Base-by-base conservation (phyloP, 2,797 vertebrate genomes). In the Eleutherodactylus coqui region DNA sequence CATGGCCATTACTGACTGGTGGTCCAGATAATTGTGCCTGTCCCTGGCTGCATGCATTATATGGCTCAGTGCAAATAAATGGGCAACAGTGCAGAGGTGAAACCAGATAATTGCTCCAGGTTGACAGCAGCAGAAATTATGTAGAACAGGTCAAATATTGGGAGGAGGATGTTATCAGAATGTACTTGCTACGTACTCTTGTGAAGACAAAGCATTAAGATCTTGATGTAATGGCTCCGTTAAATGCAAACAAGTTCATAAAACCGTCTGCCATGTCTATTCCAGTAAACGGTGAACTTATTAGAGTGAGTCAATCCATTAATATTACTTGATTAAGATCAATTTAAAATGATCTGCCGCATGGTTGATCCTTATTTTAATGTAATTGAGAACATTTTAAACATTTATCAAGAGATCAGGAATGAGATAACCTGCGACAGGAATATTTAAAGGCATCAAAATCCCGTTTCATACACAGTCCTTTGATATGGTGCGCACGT, bases 371-470 rank as follows among this genome's bases (percentile, higher is more conserved):
- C 47, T 55, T 16, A 36, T 16, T 14, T 13, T 21, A 6, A 27
- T 78, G 75, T 78, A 58, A 78, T 38, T 77, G 75, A 11, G 17
- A 32, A 79, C 36, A 67, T 27, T 67, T 47, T 3, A 64, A 67
- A 45, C 21, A 64, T 45, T 43, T 49, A 47, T 80, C 9, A 5
- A 3, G 41, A 27, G 47, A 80, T 64, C 29, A 2, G 24, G 55
- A 80, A 34, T 67, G 41, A 45, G 38, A 80, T 34, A 67, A 80
- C 78, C 78, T 80, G 78, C 16, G 16, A 49, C n/a, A 32, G 16
- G 19, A 49, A 19, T 47, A 47, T 34, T 49, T 67, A 47, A 60
- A 47, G 62, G 41, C 16, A 67, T 34, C 60, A 49, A 13, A 67
- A 80, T 36, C 60, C 55, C 27, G 32, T 47, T 67, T 80, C 60